Evolutionary conservation across 2,888 invertebrate genomes (phyloP).

Genomic region (Cecidostiba fungosa): DNA sequence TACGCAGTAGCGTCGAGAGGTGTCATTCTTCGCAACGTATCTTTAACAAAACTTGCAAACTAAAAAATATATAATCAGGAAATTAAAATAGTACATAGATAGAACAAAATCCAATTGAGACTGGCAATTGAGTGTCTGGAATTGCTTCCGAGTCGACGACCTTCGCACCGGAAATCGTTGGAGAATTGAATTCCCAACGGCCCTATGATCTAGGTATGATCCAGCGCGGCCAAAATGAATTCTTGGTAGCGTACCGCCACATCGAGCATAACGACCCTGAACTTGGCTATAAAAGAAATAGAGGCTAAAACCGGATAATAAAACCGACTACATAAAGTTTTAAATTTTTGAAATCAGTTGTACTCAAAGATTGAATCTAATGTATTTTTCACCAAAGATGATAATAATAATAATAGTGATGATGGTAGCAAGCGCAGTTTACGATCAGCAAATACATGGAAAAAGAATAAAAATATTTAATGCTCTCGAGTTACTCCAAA

Average conservation of each 20-base stretch:
- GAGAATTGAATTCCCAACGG: conserved; percentile 65
- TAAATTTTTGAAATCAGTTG: not conserved
- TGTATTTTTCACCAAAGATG: not conserved
- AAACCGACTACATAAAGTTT: not conserved
- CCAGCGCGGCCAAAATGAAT: conserved; percentile 42
- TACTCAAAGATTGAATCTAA: no score
- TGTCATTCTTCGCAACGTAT: not conserved
- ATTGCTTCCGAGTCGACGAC: conserved; percentile 53
- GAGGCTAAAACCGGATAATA: no score
- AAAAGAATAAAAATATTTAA: not conserved
- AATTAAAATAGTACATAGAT: not conserved
- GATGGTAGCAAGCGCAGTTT: not conserved
- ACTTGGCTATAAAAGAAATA: conserved; percentile 66
- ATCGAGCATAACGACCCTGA: conserved; percentile 71
- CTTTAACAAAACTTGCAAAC: no score
- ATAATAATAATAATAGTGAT: not conserved
- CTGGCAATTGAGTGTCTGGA: conserved; percentile 21
- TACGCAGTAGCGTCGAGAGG: not conserved
- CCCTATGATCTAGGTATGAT: not conserved
- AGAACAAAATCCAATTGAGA: not conserved
- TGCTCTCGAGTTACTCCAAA: not conserved
- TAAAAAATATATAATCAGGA: no score
- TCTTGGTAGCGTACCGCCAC: not conserved
- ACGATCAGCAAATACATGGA: not conserved
- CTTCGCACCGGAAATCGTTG: conserved; percentile 49